These are phyloP conservation scores for Ommatoiulus sabulosus DNA, from an alignment of 2,888 invertebrate species.

Conservation along the genomic window DNA sequence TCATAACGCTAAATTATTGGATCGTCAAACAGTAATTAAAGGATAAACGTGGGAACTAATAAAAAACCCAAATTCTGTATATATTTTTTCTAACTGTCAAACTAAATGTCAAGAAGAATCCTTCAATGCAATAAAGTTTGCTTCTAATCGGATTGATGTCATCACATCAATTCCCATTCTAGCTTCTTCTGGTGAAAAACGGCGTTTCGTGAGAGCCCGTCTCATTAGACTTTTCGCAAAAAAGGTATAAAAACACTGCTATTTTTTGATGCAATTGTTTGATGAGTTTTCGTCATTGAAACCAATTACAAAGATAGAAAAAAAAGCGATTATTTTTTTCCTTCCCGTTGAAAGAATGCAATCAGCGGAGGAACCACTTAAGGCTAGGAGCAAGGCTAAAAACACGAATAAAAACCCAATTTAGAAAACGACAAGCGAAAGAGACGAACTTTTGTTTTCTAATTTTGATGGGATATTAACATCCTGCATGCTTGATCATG, in stretches of 20 bases:
- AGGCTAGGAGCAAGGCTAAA: constrained; percentile 2
- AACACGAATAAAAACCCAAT: constrained; percentile 47
- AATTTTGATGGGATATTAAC: constrained; percentile 45
- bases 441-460: constrained; percentile 39
- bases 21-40: too few species aligned
- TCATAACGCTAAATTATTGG: too few species aligned
- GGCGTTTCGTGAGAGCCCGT: background rate
- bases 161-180: too few species aligned
- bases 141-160: too few species aligned
- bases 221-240: background rate
- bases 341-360: constrained; percentile 12
- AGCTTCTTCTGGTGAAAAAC: background rate
- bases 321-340: background rate
- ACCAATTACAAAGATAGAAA: constrained; percentile 22
- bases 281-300: constrained; percentile 37
- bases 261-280: constrained; percentile 28
- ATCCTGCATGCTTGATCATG: constrained; percentile 46
- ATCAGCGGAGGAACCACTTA: constrained; percentile 43
- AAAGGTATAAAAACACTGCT: background rate
- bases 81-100: too few species aligned
- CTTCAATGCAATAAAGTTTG: too few species aligned
- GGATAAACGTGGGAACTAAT: too few species aligned
- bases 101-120: too few species aligned
- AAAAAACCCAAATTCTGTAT: too few species aligned
- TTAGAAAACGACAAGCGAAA: constrained; percentile 24